Percentiles rank a stretch among this genome's conserved stretches.
Conservation (phyloP, 1,140 invertebrate species). For the Brachionus rotundiformis region DNA sequence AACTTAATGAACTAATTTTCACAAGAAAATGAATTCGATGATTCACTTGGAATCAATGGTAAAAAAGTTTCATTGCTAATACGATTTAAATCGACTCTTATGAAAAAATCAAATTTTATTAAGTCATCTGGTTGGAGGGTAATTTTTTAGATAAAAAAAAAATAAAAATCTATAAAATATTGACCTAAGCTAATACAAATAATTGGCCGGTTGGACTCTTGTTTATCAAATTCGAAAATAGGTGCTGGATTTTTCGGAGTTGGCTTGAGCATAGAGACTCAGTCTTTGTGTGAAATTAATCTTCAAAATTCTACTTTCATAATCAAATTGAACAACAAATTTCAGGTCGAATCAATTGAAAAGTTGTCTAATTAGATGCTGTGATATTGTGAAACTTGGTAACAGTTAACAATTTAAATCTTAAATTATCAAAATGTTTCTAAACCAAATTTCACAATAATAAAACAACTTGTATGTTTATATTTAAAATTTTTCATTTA, state of each 20-base stretch:
- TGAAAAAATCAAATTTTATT: conserved; percentile 19
- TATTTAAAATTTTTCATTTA: no score
- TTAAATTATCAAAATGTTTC: no score
- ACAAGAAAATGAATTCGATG: neutral
- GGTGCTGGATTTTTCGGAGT: conserved; percentile 24
- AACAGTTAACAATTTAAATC: no score
- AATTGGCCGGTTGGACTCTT: conserved; percentile 1
- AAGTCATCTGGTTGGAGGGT: conserved; percentile 36
- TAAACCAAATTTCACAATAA: no score
- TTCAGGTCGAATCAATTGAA: conserved; percentile 24
- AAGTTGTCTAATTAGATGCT: no score
- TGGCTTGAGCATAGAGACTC: neutral
- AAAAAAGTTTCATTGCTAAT: neutral
- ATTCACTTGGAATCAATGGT: neutral
- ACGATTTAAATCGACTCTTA: conserved; percentile 27
- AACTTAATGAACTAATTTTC: neutral
- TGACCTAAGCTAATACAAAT: neutral
- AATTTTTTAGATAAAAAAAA: neutral
- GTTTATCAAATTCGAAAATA: neutral
- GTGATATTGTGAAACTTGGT: no score
- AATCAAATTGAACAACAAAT: neutral
- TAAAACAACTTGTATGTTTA: no score
- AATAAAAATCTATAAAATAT: neutral
- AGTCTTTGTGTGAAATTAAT: conserved; percentile 5
- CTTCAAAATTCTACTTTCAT: neutral